A percentile compares a stretch with the other conserved stretches of the same genome.
Conservation (phyloP, 2,797 vertebrate species). For the Craterocephalus amniculus region DNA sequence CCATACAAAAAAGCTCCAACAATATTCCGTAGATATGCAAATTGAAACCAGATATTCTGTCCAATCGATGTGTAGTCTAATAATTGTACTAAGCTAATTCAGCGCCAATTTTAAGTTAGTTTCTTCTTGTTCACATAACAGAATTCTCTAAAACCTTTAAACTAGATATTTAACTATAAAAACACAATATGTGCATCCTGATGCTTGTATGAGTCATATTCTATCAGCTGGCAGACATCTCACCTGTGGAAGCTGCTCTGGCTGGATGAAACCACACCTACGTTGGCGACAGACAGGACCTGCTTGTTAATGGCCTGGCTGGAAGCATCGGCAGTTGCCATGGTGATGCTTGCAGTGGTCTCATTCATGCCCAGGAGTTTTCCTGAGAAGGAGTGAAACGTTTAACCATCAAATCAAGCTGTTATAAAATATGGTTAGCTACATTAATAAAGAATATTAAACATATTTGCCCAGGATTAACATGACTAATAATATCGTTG, state of each 20-base stretch:
- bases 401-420: background rate
- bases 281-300: constrained; percentile 89
- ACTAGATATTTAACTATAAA: too few species aligned
- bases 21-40: too few species aligned
- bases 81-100: too few species aligned
- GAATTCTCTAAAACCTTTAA: too few species aligned
- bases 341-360: constrained; percentile 83
- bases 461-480: background rate
- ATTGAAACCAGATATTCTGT: too few species aligned
- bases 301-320: constrained; percentile 84
- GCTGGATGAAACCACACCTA: constrained; percentile 88
- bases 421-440: background rate
- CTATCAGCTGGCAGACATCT: background rate
- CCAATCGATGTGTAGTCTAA: too few species aligned
- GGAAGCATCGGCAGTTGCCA: constrained; percentile 84
- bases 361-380: constrained; percentile 96
- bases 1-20: too few species aligned
- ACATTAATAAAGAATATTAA: background rate
- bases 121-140: too few species aligned
- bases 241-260: constrained; percentile 87
- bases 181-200: too few species aligned
- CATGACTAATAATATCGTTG: background rate
- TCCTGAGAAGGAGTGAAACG: constrained; percentile 77
- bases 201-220: too few species aligned
- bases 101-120: too few species aligned